These are phyloP conservation scores for Acromyrmex heyeri DNA, from an alignment of 1,140 invertebrate genomes.

Conservation along the genomic window DNA sequence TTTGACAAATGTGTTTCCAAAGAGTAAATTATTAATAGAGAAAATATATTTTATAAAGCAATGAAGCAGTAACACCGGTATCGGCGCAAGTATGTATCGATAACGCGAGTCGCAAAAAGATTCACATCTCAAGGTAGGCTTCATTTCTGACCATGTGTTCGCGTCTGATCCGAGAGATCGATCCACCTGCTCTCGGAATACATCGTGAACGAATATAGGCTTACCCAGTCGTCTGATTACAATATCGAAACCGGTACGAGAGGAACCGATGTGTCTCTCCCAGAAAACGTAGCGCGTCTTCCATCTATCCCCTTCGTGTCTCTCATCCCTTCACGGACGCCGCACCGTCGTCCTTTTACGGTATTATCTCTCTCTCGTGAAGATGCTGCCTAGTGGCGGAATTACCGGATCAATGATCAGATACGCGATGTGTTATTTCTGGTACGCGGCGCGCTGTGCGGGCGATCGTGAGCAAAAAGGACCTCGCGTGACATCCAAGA, in stretches of 20 bases:
- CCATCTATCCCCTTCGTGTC: not conserved
- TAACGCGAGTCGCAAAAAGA: constrained; percentile 60
- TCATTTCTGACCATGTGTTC: constrained; percentile 73
- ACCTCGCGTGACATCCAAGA: constrained; percentile 69
- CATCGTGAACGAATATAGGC: constrained; percentile 6
- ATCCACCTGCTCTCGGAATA: constrained; percentile 64
- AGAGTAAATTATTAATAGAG: not conserved
- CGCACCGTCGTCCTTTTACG: not conserved
- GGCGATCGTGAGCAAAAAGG: constrained; percentile 58
- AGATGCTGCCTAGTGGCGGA: constrained; percentile 45
- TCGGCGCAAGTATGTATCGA: constrained; percentile 21
- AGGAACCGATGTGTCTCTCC: constrained; percentile 38
- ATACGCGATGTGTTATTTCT: constrained; percentile 66
- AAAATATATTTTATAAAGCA: not conserved
- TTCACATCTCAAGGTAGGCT: constrained; percentile 75
- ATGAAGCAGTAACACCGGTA: constrained; percentile 6
- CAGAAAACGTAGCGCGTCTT: not conserved
- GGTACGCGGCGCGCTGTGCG: constrained; percentile 51
- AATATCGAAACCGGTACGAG: constrained; percentile 35
- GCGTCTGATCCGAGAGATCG: constrained; percentile 41
- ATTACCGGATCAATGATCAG: constrained; percentile 70
- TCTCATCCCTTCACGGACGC: not conserved
- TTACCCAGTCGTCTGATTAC: constrained; percentile 56
- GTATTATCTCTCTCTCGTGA: constrained; percentile 9
- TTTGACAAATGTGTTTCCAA: not conserved